Conservation (phyloP, 2,113 vertebrate genomes). For the Antigone vipio region DNA sequence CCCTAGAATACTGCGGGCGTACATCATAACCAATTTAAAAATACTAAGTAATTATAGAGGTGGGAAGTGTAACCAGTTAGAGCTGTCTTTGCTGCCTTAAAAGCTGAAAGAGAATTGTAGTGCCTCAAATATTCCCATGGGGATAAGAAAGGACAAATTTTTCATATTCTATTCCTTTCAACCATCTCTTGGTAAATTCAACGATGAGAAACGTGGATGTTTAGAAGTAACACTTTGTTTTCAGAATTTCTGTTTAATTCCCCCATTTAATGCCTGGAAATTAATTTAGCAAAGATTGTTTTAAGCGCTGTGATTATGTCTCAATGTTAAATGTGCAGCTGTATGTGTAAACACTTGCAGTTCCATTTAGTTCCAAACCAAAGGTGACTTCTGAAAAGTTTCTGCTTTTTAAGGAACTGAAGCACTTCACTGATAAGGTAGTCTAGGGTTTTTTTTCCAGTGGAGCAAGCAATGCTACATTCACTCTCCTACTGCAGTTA, state of each 20-base stretch:
- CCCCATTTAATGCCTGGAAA: not conserved
- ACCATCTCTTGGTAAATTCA: not conserved
- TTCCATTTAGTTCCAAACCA: not conserved
- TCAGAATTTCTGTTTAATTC: not conserved
- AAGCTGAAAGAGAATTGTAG: not conserved
- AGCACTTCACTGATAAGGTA: not conserved
- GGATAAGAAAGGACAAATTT: not conserved
- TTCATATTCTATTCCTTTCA: not conserved
- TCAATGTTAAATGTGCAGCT: rapidly evolving
- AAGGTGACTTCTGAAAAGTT: no score
- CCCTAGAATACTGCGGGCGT: not conserved
- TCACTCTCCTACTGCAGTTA: not conserved
- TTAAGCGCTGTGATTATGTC: not conserved
- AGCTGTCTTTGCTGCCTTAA: not conserved
- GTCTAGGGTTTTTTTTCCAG: not conserved
- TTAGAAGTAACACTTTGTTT: not conserved
- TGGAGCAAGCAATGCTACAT: not conserved
- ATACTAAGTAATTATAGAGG: not conserved
- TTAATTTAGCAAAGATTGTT: not conserved
- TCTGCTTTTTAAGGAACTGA: not conserved
- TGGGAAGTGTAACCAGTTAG: not conserved
- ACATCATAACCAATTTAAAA: not conserved
- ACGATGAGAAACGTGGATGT: not conserved
- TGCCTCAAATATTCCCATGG: not conserved
- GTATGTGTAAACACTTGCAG: not conserved